Evolutionary conservation across 2,888 invertebrate species (phyloP), one percentile per base, ranked within the genome.

Genomic region (Charanyca ferruginea): DNA sequence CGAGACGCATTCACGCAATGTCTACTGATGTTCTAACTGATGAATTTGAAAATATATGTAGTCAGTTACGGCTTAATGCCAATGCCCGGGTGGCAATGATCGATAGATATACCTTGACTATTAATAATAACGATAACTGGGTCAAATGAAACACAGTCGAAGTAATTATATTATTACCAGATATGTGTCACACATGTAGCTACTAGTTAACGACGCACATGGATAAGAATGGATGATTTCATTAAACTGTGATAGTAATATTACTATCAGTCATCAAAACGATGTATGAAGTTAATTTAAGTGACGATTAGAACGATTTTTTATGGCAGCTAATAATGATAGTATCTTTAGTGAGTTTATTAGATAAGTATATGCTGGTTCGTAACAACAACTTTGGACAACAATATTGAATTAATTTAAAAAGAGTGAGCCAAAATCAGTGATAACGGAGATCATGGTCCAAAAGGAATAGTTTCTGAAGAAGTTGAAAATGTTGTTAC

Each of bases 1-100:
- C 81, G 85, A 87, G 84, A 87, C 88, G 85, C 86, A 87, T 89
- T 88, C 94, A 93, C 91, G 92, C 93, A 91, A 90, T 85, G 91
- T 86, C 89, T 88, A 81, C 79, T 79, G 85, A 86, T 80, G 84
- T 86, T 88, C 87, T 88, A 85, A 83, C 79, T 85, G 86, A 84
- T 85, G 79, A 78, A 83, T 86, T 87, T 86, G 86, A 86, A 89
- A 89, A 89, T 87, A 89, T 86, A 85, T 83, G 81, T 74, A 70
- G 44, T 73, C 61, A 67, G 77, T 84, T 78, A 81, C 85, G 85
- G 81, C 85, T 84, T 86, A 86, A 89, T 88, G 90, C 88, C 90
- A 90, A 88, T 87, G 89, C 84, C 89, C 89, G 88, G 87, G 87
- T 88, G 89, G 90, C 85, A 88, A 87, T 87, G 89, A 89, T 89